phyloP scores from a whole-genome alignment of 2,797 vertebrate species.

The Bucorvus abyssinicus region DNA sequence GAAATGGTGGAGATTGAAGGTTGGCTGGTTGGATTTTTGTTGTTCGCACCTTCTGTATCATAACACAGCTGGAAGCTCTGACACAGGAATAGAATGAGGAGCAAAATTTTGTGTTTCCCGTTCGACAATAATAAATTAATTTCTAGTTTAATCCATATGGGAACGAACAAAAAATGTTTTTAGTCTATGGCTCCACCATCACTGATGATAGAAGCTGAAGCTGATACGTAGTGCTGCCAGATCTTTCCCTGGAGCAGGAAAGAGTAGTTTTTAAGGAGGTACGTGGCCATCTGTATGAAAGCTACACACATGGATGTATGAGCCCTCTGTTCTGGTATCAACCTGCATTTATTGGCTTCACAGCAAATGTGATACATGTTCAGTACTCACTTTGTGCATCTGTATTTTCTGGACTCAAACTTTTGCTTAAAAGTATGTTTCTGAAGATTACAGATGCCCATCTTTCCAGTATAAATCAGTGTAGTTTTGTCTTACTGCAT shows the following conservation, averaged over 20 bases:
- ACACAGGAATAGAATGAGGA: background rate
- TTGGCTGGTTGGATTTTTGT: background rate
- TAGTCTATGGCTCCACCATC: background rate
- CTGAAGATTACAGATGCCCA: background rate
- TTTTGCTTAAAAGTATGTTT: background rate
- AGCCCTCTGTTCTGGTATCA: background rate
- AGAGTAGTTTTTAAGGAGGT: background rate
- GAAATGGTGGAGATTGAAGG: background rate
- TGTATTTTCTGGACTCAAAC: background rate
- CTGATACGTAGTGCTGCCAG: background rate
- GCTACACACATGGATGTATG: accelerated
- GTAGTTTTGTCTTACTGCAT: background rate
- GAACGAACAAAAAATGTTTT: background rate
- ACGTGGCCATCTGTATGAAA: background rate
- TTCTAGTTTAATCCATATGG: background rate
- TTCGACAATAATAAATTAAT: background rate
- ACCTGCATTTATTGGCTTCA: background rate
- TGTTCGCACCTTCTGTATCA: background rate
- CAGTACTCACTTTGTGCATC: background rate
- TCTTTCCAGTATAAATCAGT: background rate
- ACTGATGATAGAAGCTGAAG: background rate
- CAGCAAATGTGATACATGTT: background rate
- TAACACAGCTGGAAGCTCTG: background rate
- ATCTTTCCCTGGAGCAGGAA: background rate
- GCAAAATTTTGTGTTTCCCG: background rate